Conservation (phyloP, 2,888 invertebrate genomes). For the Ectropis crepuscularia region DNA sequence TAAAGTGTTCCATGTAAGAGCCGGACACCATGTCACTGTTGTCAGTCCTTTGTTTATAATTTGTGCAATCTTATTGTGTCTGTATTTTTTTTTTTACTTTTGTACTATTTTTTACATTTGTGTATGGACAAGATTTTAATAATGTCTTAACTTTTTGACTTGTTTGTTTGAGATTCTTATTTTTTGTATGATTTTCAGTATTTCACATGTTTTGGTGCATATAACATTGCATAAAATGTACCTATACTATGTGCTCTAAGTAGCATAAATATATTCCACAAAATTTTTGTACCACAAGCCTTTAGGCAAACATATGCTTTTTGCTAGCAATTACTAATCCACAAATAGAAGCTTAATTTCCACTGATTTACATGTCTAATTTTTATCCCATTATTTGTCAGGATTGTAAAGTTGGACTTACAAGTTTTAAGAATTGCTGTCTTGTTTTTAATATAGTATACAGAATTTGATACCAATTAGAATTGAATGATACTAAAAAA, state of each 20-base stretch:
- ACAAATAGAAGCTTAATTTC: constrained; percentile 3
- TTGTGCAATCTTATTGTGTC: constrained; percentile 71
- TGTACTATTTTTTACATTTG: constrained; percentile 65
- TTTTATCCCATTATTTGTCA: too few species aligned
- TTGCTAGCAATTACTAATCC: constrained; percentile 6
- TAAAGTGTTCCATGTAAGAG: too few species aligned
- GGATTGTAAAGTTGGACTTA: too few species aligned
- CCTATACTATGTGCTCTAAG: constrained; percentile 30
- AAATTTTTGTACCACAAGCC: constrained; percentile 2
- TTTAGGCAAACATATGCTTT: constrained; percentile 21
- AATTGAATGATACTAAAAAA: too few species aligned
- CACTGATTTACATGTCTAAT: constrained; percentile 1
- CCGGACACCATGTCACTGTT: too few species aligned
- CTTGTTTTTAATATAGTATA: too few species aligned
- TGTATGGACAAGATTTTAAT: constrained; percentile 54
- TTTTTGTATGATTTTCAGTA: constrained; percentile 44
- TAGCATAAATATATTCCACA: constrained; percentile 7
- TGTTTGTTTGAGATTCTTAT: constrained; percentile 47
- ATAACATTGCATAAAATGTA: constrained; percentile 32
- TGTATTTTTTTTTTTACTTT: constrained; percentile 70
- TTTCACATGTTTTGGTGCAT: constrained; percentile 53
- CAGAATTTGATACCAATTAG: too few species aligned
- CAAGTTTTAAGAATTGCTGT: too few species aligned
- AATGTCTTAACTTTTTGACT: constrained; percentile 61
- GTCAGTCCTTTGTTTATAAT: constrained; percentile 35